Base-by-base conservation (phyloP, 2,888 invertebrate species). In the Drosophila atripex region DNA sequence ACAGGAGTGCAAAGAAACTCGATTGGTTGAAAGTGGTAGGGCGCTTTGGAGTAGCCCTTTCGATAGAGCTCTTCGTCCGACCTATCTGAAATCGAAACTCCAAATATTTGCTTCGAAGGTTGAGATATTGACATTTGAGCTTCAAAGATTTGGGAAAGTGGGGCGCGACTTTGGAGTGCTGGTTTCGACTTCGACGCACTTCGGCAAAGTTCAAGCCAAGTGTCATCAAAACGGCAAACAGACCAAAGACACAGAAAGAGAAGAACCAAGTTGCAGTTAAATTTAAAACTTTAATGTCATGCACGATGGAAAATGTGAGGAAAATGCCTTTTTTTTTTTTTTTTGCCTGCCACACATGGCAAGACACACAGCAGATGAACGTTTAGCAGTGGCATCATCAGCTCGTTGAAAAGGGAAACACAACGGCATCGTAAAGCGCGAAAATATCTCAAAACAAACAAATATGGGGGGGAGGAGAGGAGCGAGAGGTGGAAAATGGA, bases 211-310 rank as follows among this genome's bases (percentile, higher is more conserved):
- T 80, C 86, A 86, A 78, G 86, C 76, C 71, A 73, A 85, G 76
- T 78, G 85, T 61, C 59, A 69, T 66, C 64, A 55, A 43, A 21
- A 53, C 14, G 16, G 14, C 43, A 51, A 28, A 32, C n/a, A 53
- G 21, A 12, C 41, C 23, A 21, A 18, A 18, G 18, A 18, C 18
- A 12, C 30, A 46, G 12, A 30, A 32, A 35, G 21, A 53, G 52
- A 51, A 54, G 50, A 53, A 41, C 59, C 52, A 65, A 54, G 54
- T 68, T 80, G 80, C 56, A 71, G 71, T 80, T 86, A 76, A 86
- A 88, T 83, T 82, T 86, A 79, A 80, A 83, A 82, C 80, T 84
- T 84, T 84, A 86, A 84, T 86, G 85, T 84, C 88, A 86, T 80
- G 80, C 86, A 73, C 71, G 76, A 76, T 55, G 70, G 77, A 66